Base-by-base conservation (phyloP, 2,797 vertebrate species). In the Dallia pectoralis region DNA sequence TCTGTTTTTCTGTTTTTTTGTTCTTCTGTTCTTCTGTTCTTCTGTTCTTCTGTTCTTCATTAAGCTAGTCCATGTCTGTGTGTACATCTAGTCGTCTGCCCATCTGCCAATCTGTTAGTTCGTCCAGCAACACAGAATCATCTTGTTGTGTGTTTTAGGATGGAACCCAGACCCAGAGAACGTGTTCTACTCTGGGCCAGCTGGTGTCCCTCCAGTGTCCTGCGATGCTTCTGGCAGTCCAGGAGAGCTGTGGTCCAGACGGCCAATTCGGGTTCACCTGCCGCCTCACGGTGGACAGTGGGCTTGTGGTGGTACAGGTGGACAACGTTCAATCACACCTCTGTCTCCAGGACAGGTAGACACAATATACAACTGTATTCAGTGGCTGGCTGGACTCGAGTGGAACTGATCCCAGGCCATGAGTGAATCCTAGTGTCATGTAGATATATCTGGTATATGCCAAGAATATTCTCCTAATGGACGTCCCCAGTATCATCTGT, bases 171-270 rank as follows among this genome's bases (percentile, higher is more conserved):
- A n/a, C n/a, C 19, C 74, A 33, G 69, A 86, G 68, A 67, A 86
- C 85, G 73, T 77, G 76, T 70, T 32, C 71, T 1, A 85, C 87
- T 72, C 77, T 93, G 84, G 84, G 87, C 69, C 91, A 91, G 87
- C 87, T 93, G 73, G 87, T 93, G 79, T 91, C 92, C 1, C 86
- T 77, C 0, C 86, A 90, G 79, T 86, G 79, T 83, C 91, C 91
- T 0, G 89, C 84, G 79, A 88, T 93, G 86, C 84, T 94, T 72
- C 78, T 93, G 81, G 82, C 88, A 1, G 79, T 91, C 5, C 84
- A 90, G 51, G 92, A 89, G 82, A 81, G 51, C 51, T 82, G n/a
- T 22, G 72, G 75, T 25, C 40, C 80, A 0, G 85, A 82, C 0
- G 92, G 93, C 4, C 70, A 29, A n/a, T 91, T 89, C 0, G 77